phyloP scores from a whole-genome alignment of 2,113 vertebrate genomes.

The Gambusia affinis region DNA sequence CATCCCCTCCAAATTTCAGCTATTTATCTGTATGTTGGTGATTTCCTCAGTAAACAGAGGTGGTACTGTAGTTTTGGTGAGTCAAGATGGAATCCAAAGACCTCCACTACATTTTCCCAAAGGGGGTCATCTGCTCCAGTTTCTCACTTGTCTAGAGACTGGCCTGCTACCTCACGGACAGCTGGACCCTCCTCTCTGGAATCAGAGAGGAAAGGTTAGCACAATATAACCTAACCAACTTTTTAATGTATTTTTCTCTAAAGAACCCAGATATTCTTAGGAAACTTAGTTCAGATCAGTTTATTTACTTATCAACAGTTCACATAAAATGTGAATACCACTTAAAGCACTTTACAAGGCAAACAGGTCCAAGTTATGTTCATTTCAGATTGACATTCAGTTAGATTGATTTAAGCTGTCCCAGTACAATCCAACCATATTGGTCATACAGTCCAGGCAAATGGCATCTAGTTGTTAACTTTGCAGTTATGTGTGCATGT shows the following conservation, averaged over 20 bases:
- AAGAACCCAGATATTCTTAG: neutral
- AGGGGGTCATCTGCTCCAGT: conserved; percentile 95
- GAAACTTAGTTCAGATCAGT: too few species aligned
- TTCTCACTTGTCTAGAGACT: conserved; percentile 96
- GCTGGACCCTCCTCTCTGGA: conserved; percentile 97
- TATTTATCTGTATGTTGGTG: neutral
- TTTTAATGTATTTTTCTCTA: neutral
- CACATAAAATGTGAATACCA: too few species aligned
- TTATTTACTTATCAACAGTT: too few species aligned
- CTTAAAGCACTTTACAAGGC: too few species aligned
- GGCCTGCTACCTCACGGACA: conserved; percentile 95
- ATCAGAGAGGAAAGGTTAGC: conserved; percentile 94
- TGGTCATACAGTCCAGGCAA: too few species aligned
- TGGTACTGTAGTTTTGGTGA: conserved; percentile 95
- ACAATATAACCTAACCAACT: neutral
- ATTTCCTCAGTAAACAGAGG: conserved; percentile 90
- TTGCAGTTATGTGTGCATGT: too few species aligned
- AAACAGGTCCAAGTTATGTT: neutral
- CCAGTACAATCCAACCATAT: neutral
- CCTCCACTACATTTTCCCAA: conserved; percentile 94
- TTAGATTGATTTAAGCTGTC: neutral
- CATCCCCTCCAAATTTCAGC: neutral
- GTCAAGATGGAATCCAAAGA: conserved; percentile 97
- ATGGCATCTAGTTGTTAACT: too few species aligned
- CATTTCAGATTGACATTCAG: neutral